A percentile compares a stretch with the other conserved stretches of the same genome.
Conservation (phyloP, 2,797 vertebrate species). For the Syndactyla subalaris region DNA sequence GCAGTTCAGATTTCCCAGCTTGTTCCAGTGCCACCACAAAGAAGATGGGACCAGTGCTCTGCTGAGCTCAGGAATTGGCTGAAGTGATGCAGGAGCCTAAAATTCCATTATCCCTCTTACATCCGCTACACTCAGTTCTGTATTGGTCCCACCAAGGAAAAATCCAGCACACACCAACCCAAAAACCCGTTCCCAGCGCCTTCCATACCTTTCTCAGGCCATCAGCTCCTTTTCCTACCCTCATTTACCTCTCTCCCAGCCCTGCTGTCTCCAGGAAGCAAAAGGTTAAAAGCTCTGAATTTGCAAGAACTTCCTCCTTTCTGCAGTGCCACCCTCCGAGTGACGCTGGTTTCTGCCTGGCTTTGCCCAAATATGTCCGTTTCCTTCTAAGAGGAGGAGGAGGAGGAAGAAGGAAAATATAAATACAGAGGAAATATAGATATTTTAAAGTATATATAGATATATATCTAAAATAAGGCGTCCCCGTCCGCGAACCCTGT, state of each 20-base stretch:
- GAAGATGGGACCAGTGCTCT: background rate
- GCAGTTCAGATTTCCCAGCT: background rate
- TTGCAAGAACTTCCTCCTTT: constrained; percentile 41
- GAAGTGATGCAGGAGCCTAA: background rate
- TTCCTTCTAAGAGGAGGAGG: constrained; percentile 11
- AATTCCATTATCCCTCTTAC: background rate
- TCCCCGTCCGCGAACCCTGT: background rate
- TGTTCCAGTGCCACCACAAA: background rate
- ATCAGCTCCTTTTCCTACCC: background rate
- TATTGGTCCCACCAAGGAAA: too few relatives aligned
- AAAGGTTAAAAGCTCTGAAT: constrained; percentile 44
- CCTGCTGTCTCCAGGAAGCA: background rate
- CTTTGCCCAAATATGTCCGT: constrained; percentile 51
- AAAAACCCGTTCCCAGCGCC: rapidly evolving
- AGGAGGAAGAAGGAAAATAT: background rate
- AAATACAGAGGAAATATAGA: background rate
- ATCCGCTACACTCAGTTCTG: background rate
- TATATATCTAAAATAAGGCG: rapidly evolving
- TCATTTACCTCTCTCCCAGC: background rate
- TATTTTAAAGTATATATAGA: too few relatives aligned
- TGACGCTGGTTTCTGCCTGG: constrained; percentile 19
- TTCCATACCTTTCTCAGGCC: background rate
- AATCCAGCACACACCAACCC: background rate
- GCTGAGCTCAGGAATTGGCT: background rate
- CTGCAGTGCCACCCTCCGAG: constrained; percentile 43